Conservation (phyloP, 2,113 vertebrate genomes). For the Corynorhinus townsendii region DNA sequence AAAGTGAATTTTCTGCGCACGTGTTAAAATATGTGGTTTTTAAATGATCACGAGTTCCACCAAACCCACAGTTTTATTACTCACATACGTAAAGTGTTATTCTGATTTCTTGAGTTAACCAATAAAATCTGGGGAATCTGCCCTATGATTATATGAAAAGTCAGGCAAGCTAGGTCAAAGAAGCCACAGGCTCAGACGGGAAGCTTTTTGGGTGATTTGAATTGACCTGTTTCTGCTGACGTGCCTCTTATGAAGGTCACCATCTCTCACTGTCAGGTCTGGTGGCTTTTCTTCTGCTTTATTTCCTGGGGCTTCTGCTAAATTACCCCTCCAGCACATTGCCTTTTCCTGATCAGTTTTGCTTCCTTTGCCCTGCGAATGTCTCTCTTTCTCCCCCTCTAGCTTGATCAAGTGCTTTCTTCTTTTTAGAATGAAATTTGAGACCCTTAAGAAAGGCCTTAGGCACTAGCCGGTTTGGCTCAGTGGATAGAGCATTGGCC, state of each 20-base stretch:
- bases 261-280: background rate
- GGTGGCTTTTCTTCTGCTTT: background rate
- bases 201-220: background rate
- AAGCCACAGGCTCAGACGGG: background rate
- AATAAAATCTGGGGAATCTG: background rate
- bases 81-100: background rate
- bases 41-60: background rate
- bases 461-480: too few relatives aligned
- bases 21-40: background rate
- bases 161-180: background rate
- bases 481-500: too few relatives aligned
- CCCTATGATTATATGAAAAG: background rate
- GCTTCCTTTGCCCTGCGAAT: background rate
- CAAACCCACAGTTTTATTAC: background rate
- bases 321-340: background rate
- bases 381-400: background rate
- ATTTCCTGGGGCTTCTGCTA: background rate
- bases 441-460: background rate
- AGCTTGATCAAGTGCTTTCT: background rate
- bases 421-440: background rate
- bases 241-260: background rate
- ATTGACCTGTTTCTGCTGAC: background rate
- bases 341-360: background rate
- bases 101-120: constrained; percentile 14
- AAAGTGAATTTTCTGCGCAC: background rate